These are phyloP conservation scores for Microcaecilia unicolor DNA, from an alignment of 2,797 vertebrate species.

Conservation along the genomic window DNA sequence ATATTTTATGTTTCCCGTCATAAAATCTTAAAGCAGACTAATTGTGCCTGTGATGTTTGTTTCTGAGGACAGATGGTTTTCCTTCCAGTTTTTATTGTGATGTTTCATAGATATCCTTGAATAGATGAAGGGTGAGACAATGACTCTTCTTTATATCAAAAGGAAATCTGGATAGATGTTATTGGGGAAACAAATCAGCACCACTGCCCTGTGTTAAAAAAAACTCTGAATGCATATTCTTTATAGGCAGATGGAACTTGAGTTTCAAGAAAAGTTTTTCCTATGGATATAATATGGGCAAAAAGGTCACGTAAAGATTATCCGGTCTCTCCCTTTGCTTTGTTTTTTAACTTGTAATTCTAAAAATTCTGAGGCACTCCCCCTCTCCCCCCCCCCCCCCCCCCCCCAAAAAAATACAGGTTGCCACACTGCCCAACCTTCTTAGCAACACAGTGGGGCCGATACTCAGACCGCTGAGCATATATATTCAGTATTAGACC, in stretches of 20 bases:
- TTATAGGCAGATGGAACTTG: not conserved
- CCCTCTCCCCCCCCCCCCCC: too few relatives aligned
- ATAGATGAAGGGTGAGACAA: conserved; percentile 42
- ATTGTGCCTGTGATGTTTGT: conserved; percentile 63
- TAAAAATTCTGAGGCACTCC: too few relatives aligned
- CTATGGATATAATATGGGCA: too few relatives aligned
- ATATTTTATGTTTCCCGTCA: conserved; percentile 73
- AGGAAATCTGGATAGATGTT: conserved; percentile 33
- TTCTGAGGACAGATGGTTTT: conserved; percentile 64
- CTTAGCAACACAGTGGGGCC: too few relatives aligned
- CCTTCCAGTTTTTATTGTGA: conserved; percentile 51
- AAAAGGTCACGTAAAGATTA: too few relatives aligned
- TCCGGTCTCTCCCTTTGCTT: too few relatives aligned
- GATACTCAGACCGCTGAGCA: too few relatives aligned
- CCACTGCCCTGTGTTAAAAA: not conserved
- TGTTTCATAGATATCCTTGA: conserved; percentile 50
- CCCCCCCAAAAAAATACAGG: too few relatives aligned
- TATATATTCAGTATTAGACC: too few relatives aligned
- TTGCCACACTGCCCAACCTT: too few relatives aligned
- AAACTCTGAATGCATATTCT: not conserved
- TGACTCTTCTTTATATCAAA: conserved; percentile 34
- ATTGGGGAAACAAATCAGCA: not conserved
- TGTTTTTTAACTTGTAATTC: too few relatives aligned
- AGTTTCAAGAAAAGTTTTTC: not conserved
- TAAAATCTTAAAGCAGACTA: conserved; percentile 66